phyloP scores from a whole-genome alignment of 2,797 vertebrate species.

The Phataginus tetradactyla region DNA sequence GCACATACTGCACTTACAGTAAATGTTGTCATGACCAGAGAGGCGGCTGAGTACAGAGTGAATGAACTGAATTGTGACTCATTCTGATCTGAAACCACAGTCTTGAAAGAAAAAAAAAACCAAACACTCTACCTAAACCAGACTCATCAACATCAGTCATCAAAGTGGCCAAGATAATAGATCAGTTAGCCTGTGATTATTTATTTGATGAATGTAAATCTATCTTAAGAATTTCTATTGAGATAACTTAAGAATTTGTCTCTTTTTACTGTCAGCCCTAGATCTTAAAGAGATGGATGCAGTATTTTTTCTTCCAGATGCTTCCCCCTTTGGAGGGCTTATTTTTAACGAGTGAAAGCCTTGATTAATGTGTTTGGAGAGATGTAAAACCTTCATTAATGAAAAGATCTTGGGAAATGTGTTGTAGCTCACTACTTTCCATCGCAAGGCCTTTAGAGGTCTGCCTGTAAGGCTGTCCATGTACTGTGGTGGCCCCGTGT shows the following conservation, averaged over 20 bases:
- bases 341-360: constrained; percentile 34
- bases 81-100: neutral
- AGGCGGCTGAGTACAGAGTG: neutral
- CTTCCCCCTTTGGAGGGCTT: neutral
- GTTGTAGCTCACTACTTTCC: neutral
- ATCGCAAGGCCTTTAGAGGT: neutral
- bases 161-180: neutral
- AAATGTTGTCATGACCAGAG: neutral
- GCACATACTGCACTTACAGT: neutral
- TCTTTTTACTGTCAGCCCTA: neutral
- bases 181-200: neutral
- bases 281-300: neutral
- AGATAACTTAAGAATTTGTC: neutral
- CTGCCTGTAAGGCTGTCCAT: neutral
- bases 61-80: neutral
- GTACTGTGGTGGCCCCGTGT: neutral
- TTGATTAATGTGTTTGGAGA: constrained; percentile 25
- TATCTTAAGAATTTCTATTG: constrained; percentile 40
- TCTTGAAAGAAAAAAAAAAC: neutral
- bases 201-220: constrained; percentile 51
- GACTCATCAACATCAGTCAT: neutral
- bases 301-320: neutral
- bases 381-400: neutral
- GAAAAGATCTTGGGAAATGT: neutral
- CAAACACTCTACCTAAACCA: neutral